Percentiles rank a stretch among this genome's conserved stretches.
Conservation (phyloP, 2,888 invertebrate species). For the Macaria notata region DNA sequence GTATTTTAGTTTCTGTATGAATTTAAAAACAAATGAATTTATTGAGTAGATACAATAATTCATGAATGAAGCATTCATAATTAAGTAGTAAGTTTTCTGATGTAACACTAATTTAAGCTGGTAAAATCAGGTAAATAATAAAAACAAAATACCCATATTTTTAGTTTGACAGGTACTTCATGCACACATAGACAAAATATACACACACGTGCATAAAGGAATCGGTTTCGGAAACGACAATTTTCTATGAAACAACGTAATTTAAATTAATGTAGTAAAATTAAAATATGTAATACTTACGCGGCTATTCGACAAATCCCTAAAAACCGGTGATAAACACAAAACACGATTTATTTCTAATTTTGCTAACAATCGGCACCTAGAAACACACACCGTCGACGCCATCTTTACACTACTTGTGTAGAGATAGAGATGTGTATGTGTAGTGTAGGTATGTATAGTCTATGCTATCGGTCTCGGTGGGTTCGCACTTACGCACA, state of each 20-base stretch:
- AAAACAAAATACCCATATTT: constrained; percentile 54
- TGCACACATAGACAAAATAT: constrained; percentile 51
- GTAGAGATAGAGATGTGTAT: constrained; percentile 12
- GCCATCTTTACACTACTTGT: constrained; percentile 82
- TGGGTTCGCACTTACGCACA: too few species aligned
- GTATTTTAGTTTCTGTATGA: too few species aligned
- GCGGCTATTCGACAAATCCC: constrained; percentile 76
- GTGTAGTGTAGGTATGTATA: constrained; percentile 37
- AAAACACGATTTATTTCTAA: constrained; percentile 83
- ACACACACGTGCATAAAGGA: constrained; percentile 63
- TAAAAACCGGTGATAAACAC: constrained; percentile 78
- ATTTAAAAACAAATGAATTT: too few species aligned
- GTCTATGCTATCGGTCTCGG: constrained; percentile 35
- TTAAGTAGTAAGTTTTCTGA: too few species aligned
- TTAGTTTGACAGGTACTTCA: constrained; percentile 70
- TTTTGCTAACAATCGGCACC: constrained; percentile 83
- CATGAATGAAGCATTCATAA: too few species aligned
- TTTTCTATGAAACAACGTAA: constrained; percentile 58
- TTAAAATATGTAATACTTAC: constrained; percentile 57
- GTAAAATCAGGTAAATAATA: constrained; percentile 27
- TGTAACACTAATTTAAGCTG: too few species aligned
- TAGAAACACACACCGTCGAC: constrained; percentile 83
- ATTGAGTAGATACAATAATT: too few species aligned
- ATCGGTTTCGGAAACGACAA: constrained; percentile 49
- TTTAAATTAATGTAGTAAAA: constrained; percentile 38